Conservation (phyloP, 2,113 vertebrate genomes). For the Carassius carassius region DNA sequence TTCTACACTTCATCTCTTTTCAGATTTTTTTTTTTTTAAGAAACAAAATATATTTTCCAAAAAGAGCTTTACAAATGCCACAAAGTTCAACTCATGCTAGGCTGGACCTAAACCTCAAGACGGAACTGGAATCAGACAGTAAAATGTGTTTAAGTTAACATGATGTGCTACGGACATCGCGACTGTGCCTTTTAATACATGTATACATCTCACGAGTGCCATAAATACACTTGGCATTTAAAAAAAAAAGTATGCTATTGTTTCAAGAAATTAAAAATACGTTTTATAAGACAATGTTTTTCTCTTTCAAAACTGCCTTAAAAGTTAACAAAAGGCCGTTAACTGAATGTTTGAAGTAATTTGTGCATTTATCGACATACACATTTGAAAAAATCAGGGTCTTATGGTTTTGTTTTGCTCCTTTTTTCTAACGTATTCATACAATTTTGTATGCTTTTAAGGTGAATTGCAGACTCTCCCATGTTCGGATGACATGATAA, state of each 20-base stretch:
- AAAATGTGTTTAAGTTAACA: constrained; percentile 50
- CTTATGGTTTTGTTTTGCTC: constrained; percentile 62
- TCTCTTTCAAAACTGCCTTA: constrained; percentile 79
- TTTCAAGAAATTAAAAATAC: constrained; percentile 67
- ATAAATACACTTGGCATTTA: constrained; percentile 47
- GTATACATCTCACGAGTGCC: constrained; percentile 65
- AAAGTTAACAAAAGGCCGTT: constrained; percentile 63
- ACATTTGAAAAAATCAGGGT: constrained; percentile 76
- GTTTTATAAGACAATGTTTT: constrained; percentile 84
- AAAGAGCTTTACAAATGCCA: constrained; percentile 29
- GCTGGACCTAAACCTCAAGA: constrained; percentile 67
- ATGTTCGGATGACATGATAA: constrained; percentile 78
- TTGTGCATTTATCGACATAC: constrained; percentile 58
- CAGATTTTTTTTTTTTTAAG: not conserved
- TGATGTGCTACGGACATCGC: constrained; percentile 59
- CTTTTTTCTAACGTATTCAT: constrained; percentile 35
- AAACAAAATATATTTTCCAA: constrained; percentile 19
- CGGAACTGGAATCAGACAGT: constrained; percentile 67
- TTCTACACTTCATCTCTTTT: constrained; percentile 74
- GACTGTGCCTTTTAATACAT: constrained; percentile 66
- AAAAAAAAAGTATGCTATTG: constrained; percentile 41
- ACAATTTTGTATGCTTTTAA: constrained; percentile 65
- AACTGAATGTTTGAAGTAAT: constrained; percentile 69
- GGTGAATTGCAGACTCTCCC: constrained; percentile 70
- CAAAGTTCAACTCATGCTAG: constrained; percentile 65